A percentile compares a stretch with the other conserved stretches of the same genome.
These are phyloP conservation scores for Dipodomys ordii DNA, from an alignment of 2,113 vertebrate species.

Conservation along the genomic window DNA sequence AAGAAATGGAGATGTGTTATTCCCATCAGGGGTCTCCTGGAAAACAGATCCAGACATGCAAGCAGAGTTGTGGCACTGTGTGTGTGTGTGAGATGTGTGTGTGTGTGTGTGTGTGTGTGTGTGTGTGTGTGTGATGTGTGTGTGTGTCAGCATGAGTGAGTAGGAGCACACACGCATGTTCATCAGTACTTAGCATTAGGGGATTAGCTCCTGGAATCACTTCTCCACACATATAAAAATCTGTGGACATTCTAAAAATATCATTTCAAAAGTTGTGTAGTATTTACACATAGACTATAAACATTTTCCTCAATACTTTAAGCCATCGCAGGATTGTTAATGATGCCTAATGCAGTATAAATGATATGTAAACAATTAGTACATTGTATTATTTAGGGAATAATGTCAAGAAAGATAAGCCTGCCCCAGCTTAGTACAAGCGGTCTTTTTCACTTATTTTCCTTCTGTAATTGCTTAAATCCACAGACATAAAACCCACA, in stretches of 20 bases:
- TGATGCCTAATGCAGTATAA: background rate
- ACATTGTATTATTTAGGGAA: background rate
- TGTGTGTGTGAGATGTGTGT: background rate
- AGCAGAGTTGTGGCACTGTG: background rate
- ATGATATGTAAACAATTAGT: background rate
- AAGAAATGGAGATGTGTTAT: background rate
- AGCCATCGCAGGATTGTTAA: background rate
- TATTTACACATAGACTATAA: background rate
- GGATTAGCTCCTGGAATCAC: background rate
- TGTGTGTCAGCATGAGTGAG: background rate
- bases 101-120: background rate
- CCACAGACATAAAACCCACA: background rate
- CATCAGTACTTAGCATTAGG: background rate
- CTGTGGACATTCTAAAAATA: background rate
- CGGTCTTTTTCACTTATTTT: background rate
- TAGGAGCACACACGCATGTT: background rate
- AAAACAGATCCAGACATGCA: background rate
- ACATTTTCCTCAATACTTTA: background rate
- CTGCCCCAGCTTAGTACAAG: background rate
- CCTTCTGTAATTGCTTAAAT: background rate
- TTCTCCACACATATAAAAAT: background rate
- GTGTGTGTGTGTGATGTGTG: background rate
- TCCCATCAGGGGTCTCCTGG: background rate
- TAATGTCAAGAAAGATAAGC: background rate
- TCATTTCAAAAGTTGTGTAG: background rate